A percentile compares a stretch with the other conserved stretches of the same genome.
These are phyloP conservation scores for Cnemophilus loriae DNA, from an alignment of 2,113 vertebrate species.

Conservation along the genomic window DNA sequence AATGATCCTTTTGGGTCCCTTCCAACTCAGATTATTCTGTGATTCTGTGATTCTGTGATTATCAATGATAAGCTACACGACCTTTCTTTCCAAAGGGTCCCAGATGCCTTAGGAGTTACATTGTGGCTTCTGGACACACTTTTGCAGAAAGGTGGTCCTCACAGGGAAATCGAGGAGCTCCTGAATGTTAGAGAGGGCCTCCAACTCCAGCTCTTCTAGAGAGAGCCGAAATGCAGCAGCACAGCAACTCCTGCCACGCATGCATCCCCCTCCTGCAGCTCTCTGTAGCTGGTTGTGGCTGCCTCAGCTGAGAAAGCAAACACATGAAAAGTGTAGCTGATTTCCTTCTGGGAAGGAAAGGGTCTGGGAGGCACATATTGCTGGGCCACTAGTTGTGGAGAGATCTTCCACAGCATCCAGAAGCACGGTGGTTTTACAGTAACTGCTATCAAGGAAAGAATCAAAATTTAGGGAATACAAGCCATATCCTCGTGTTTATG, in stretches of 20 bases:
- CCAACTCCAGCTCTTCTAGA: background rate
- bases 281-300: background rate
- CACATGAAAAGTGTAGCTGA: background rate
- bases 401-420: background rate
- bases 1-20: too few species aligned
- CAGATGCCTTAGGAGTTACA: background rate
- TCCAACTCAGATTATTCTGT: too few species aligned
- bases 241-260: rapidly evolving
- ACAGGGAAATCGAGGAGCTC: background rate
- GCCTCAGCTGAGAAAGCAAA: background rate
- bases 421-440: background rate
- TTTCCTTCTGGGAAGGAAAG: background rate
- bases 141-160: background rate
- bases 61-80: rapidly evolving
- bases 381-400: background rate
- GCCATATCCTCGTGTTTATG: background rate
- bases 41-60: too few species aligned
- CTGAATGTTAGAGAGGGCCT: background rate
- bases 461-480: background rate
- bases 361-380: background rate
- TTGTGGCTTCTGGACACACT: background rate
- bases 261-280: background rate
- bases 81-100: background rate
- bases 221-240: background rate
- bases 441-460: background rate